Conservation (phyloP, 2,113 vertebrate genomes). For the Martes martes region DNA sequence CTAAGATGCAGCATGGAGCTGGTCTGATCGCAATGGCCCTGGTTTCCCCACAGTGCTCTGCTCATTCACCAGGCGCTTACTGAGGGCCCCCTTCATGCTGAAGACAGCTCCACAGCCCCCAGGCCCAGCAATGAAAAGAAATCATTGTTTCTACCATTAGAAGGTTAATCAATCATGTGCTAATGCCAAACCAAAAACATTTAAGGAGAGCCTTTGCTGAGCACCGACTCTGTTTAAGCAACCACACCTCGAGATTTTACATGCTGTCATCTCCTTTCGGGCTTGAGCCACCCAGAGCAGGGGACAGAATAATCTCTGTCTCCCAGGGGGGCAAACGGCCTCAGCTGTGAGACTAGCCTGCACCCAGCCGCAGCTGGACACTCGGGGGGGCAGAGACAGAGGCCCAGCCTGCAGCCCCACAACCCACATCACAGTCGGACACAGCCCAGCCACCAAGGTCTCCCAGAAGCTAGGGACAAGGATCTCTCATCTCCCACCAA, state of each 20-base stretch:
- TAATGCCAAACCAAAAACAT: neutral
- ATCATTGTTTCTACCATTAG: neutral
- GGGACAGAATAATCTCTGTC: no score
- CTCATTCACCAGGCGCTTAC: accelerated
- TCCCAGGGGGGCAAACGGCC: neutral
- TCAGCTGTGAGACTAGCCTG: accelerated
- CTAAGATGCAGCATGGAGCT: neutral
- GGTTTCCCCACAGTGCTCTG: neutral
- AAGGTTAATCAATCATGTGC: neutral
- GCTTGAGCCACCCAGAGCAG: accelerated
- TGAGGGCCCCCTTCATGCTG: neutral
- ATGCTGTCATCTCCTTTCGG: accelerated
- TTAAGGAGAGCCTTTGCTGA: neutral
- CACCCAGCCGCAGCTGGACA: accelerated
- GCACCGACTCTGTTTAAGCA: neutral
- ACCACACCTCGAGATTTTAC: no score
- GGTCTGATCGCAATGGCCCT: neutral
- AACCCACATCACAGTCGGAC: accelerated
- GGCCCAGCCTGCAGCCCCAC: accelerated
- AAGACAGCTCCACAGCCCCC: accelerated
- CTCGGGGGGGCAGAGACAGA: accelerated
- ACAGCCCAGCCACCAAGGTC: accelerated
- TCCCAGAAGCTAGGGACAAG: neutral
- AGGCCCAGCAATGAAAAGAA: neutral
- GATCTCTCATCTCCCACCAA: accelerated